Base-by-base conservation (phyloP, 1,140 invertebrate species). In the Drosophila burlai region DNA sequence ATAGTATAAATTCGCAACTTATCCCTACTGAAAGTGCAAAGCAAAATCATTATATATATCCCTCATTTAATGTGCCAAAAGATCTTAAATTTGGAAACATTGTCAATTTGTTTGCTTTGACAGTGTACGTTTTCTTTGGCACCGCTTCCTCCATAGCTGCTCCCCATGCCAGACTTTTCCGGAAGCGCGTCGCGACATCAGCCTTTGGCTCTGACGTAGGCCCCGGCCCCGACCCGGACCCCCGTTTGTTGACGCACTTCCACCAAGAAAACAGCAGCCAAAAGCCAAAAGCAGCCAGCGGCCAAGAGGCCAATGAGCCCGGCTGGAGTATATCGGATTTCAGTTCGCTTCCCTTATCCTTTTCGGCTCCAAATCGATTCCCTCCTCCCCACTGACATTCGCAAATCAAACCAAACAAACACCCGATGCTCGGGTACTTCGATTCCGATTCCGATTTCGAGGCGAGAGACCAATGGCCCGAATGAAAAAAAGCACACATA, bases 161-260 rank as follows among this genome's bases (percentile, higher is more conserved):
- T 69, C 68, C 87, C 89, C 75, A 57, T 76, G 66, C 69, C 81
- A 89, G 86, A 90, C 85, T 90, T 91, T 90, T 90, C 85, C 85
- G 85, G 85, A 90, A 90, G 86, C 86, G 71, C 79, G 85, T 73
- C 85, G 85, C 85, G 85, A 90, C 85, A 85, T 64, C 76, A 87
- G 81, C 81, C 71, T 85, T 78, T 63, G 82, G 67, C 80, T 84
- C 84, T 83, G 82, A 84, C 83, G 84, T 74, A 69, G 69, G 73
- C 60, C 55, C 47, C 42, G 57, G 26, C 38, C 66, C 45, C 45
- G 45, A 21, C 46, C 46, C 40, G 57, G 13, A 62, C 52, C 52
- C 34, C 15, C 34, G 6, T 10, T 69, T 87, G 83, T 87, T 87
- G 83, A 87, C 83, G 80, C 80, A 84, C 73, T 77, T 55, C 72